Conservation (phyloP, 2,797 vertebrate species). For the Amazonetta brasiliensis region DNA sequence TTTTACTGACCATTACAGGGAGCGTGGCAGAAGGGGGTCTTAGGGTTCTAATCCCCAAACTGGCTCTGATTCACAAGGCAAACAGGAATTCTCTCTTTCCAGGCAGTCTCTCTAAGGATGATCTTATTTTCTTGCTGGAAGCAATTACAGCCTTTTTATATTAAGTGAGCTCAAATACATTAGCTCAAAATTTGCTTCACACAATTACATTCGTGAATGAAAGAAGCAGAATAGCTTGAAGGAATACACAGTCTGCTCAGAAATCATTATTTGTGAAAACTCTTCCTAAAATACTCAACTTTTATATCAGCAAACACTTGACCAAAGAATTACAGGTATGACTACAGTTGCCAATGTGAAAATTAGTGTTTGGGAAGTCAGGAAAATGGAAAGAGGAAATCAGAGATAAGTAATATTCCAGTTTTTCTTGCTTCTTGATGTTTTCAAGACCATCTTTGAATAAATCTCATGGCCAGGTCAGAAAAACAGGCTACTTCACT, state of each 20-base stretch:
- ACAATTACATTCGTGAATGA: not conserved
- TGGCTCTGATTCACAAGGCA: not conserved
- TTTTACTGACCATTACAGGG: not conserved
- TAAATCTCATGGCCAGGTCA: not conserved
- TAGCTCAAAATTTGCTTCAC: not conserved
- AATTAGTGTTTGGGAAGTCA: constrained; percentile 23
- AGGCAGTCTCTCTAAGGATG: not conserved
- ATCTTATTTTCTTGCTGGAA: not conserved
- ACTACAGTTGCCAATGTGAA: constrained; percentile 1
- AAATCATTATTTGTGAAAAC: not conserved
- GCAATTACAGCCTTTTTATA: not conserved
- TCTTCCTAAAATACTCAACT: not conserved
- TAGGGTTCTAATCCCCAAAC: not conserved
- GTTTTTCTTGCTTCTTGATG: not conserved
- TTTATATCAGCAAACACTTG: not conserved
- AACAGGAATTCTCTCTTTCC: not conserved
- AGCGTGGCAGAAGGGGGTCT: not conserved
- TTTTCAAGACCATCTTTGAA: not conserved
- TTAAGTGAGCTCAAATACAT: not conserved
- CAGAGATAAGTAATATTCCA: constrained; percentile 31
- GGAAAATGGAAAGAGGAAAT: constrained; percentile 30
- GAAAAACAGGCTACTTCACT: not conserved
- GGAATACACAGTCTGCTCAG: not conserved
- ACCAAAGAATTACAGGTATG: not conserved
- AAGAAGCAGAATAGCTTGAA: not conserved